Percentiles rank a stretch among this genome's conserved stretches.
phyloP scores from a whole-genome alignment of 2,113 vertebrate species.

The human region GRCh38 chrX:39728001-39728500 shows the following conservation, averaged over 20 bases:
- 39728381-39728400: not conserved
- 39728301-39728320: conserved; percentile 60
- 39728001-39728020: not conserved
- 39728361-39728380: conserved; percentile 38
- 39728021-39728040: not conserved
- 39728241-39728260: conserved; percentile 58
- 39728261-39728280: conserved; percentile 68
- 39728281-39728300: conserved; percentile 73
- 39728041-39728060: not conserved
- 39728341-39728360: conserved; percentile 26
- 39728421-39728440: not conserved
- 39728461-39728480: not conserved
- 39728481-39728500: not conserved
- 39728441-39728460: not conserved
- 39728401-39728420: not conserved
- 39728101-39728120: not conserved
- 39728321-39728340: conserved; percentile 37
- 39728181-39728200: conserved; percentile 27
- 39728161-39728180: conserved; percentile 68
- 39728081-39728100: not conserved
- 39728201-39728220: conserved; percentile 65
- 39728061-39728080: not conserved
- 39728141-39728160: conserved; percentile 49
- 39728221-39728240: conserved; percentile 73
- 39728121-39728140: not conserved